Evolutionary conservation across 1,140 invertebrate genomes (phyloP), one percentile per base, ranked within the genome.

Genomic region (Parasteatoda tepidariorum): DNA sequence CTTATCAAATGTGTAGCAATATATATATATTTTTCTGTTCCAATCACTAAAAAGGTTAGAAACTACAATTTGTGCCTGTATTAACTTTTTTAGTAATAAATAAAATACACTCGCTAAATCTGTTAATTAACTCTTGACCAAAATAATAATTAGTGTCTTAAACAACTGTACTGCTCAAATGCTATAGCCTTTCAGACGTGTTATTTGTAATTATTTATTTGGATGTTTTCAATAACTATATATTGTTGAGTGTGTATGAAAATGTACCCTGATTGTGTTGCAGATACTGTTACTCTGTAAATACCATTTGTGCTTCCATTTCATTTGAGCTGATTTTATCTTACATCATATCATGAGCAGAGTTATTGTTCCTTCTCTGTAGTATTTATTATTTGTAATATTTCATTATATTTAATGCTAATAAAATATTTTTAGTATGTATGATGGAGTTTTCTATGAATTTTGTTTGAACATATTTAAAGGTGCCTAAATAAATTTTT

Each of bases 121-220:
- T n/a, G n/a, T n/a, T n/a, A n/a, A n/a, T n/a, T n/a, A 13, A 34
- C n/a, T 18, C 18, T 1, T 33, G 15, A 67, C 64, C 64, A 67
- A 67, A 67, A 38, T 22, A 41, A 13, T 33, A 67, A 38, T 67
- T 67, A 67, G 64, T 67, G 64, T 67, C 64, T 67, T 67, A 67
- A 22, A 67, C 13, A 28, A 30, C 13, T 64, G 6, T 64, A 31
- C 64, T 34, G 64, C 64, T 67, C 64, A 67, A 67, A 28, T 38
- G 15, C 33, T 22, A 67, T 34, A 67, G 64, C 64, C 64, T 67
- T 67, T 34, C 15, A 38, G 11, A 41, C 2, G 30, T 67, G 13
- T 33, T 26, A 33, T 30, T n/a, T 67, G 18, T 67, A 33, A 33
- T 38, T 67, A 67, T 34, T 67, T 33, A 26, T 67, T 34, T 67